Evolutionary conservation across 2,113 vertebrate genomes (phyloP).

Genomic region (Myanophis thanlyinensis): DNA sequence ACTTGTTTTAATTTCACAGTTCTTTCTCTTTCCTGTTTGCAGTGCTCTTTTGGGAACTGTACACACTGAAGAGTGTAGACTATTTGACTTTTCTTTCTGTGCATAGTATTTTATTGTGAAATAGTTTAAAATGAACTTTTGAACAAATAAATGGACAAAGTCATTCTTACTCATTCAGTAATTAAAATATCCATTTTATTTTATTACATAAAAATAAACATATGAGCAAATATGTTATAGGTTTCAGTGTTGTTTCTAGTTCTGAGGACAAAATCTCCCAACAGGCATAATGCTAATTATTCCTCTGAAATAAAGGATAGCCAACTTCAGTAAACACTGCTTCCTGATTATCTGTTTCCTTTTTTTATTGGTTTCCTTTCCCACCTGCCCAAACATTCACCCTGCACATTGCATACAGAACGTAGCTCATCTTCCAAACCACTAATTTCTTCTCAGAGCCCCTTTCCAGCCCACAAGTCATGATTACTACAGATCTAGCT

Average conservation of each 20-base stretch:
- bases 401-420: not conserved
- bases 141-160: not conserved
- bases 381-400: not conserved
- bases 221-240: not conserved
- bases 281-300: not conserved
- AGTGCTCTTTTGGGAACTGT: not conserved
- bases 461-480: slow-evolving; percentile 18
- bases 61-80: not conserved
- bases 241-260: not conserved
- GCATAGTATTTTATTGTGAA: not conserved
- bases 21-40: not conserved
- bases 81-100: not conserved
- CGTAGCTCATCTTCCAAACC: slow-evolving; percentile 3
- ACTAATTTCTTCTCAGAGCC: slow-evolving; percentile 13
- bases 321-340: not conserved
- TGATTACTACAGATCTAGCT: slow-evolving; percentile 17
- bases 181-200: not conserved
- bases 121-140: not conserved
- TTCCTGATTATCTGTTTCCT: not conserved
- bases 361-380: not conserved
- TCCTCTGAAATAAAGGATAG: not conserved
- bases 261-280: not conserved
- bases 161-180: not conserved
- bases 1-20: not conserved
- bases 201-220: not conserved